Evolutionary conservation across 1,140 invertebrate genomes (phyloP).

Genomic region (Chlorops oryzae): DNA sequence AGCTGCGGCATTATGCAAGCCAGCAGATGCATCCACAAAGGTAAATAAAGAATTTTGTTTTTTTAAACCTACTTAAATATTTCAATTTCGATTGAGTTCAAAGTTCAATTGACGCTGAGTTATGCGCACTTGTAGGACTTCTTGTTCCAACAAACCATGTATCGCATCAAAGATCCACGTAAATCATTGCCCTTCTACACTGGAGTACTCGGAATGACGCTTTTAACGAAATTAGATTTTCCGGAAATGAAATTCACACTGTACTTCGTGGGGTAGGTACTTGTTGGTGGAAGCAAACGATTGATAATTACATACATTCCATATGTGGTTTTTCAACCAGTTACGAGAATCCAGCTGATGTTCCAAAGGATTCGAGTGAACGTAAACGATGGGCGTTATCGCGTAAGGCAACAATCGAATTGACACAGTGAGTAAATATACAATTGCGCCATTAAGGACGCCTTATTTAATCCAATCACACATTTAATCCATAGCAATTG

Average conservation of each 20-base stretch:
- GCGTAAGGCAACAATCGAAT: slow-evolving; percentile 81
- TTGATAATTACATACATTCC: neutral
- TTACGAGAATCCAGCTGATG: slow-evolving; percentile 71
- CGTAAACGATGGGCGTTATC: slow-evolving; percentile 70
- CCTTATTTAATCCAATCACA: neutral
- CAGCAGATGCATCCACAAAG: slow-evolving; percentile 58
- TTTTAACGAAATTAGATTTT: slow-evolving; percentile 85
- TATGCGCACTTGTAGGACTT: slow-evolving; percentile 62
- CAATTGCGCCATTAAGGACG: too few species aligned
- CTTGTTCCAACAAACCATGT: slow-evolving; percentile 95
- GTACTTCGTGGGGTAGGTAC: slow-evolving; percentile 75
- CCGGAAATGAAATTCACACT: slow-evolving; percentile 83
- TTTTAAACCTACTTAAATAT: neutral
- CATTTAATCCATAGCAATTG: slow-evolving; percentile 69
- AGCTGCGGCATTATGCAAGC: slow-evolving; percentile 58
- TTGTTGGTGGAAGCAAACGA: neutral
- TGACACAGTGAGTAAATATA: slow-evolving; percentile 90
- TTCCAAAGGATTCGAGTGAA: slow-evolving; percentile 63
- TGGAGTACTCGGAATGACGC: slow-evolving; percentile 80
- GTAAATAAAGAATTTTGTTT: slow-evolving; percentile 32
- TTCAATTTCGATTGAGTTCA: neutral
- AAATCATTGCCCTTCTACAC: slow-evolving; percentile 86
- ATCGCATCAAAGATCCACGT: slow-evolving; percentile 85
- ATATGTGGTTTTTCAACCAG: slow-evolving; percentile 14
- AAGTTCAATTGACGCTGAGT: too few species aligned